These are phyloP conservation scores for Linepithema humile DNA, from an alignment of 1,140 invertebrate genomes.

Conservation along the genomic window DNA sequence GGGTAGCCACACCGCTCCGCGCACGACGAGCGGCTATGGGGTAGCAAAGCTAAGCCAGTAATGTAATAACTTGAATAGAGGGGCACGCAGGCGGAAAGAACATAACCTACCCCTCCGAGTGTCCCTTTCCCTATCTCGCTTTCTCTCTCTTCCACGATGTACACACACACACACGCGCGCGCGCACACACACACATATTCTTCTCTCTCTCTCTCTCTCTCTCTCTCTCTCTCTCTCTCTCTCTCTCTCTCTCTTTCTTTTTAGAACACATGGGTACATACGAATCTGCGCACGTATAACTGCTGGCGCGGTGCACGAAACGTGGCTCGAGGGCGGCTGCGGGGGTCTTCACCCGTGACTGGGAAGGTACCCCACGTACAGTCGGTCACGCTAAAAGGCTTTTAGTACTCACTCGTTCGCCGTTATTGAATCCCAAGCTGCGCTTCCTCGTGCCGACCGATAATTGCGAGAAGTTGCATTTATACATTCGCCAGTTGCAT, in stretches of 20 bases:
- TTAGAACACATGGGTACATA: conserved; percentile 48
- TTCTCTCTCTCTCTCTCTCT: not conserved
- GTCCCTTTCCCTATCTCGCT: conserved; percentile 27
- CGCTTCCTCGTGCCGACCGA: not conserved
- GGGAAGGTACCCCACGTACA: conserved; percentile 62
- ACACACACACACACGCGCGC: too few relatives aligned
- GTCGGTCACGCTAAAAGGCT: conserved; percentile 72
- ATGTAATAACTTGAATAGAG: conserved; percentile 84
- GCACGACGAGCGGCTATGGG: conserved; percentile 64
- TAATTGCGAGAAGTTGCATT: conserved; percentile 28
- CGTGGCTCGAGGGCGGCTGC: conserved; percentile 63
- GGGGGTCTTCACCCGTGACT: conserved; percentile 58
- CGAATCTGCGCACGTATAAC: conserved; percentile 60
- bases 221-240: too few relatives aligned
- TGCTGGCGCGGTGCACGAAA: conserved; percentile 44
- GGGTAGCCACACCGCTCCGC: conserved; percentile 51
- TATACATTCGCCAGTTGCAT: conserved; percentile 16
- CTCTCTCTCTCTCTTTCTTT: not conserved
- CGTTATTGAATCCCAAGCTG: conserved; percentile 44
- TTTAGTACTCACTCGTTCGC: conserved; percentile 69
- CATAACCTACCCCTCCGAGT: conserved; percentile 67
- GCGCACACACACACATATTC: too few relatives aligned
- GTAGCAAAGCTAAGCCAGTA: conserved; percentile 82
- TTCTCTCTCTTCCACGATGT: not conserved
- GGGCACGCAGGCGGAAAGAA: conserved; percentile 81